These are phyloP conservation scores for Salmo trutta DNA, from an alignment of 2,797 vertebrate species.

Conservation along the genomic window DNA sequence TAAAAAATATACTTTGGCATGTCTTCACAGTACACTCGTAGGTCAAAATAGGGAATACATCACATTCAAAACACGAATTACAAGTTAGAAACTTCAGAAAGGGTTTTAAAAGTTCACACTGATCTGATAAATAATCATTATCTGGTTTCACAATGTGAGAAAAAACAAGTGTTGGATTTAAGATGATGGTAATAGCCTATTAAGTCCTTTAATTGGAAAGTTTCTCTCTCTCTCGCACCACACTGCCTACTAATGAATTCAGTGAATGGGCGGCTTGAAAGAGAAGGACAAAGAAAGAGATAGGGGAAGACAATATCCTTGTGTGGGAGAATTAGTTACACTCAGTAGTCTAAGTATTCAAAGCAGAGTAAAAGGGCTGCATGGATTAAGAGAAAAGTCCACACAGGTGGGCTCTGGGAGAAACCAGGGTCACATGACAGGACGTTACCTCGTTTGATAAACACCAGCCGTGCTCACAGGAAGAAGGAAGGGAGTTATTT, in stretches of 20 bases:
- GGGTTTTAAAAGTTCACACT: slow-evolving; percentile 41
- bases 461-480: slow-evolving; percentile 70
- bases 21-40: not conserved
- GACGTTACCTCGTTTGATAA: slow-evolving; percentile 77
- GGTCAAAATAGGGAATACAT: not conserved
- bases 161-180: slow-evolving; percentile 57
- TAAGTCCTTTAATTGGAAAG: slow-evolving; percentile 71
- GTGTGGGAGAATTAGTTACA: slow-evolving; percentile 85
- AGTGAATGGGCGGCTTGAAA: slow-evolving; percentile 71
- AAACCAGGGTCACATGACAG: slow-evolving; percentile 74
- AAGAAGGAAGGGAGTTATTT: slow-evolving; percentile 74
- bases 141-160: slow-evolving; percentile 50
- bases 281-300: slow-evolving; percentile 73
- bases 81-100: slow-evolving; percentile 37
- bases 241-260: slow-evolving; percentile 72
- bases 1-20: not conserved
- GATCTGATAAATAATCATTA: slow-evolving; percentile 41
- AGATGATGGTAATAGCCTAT: slow-evolving; percentile 74
- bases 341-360: slow-evolving; percentile 80
- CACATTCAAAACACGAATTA: not conserved
- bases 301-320: slow-evolving; percentile 78
- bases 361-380: slow-evolving; percentile 60
- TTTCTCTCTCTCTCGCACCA: slow-evolving; percentile 48
- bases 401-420: slow-evolving; percentile 75
- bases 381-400: slow-evolving; percentile 79